Base-by-base conservation (phyloP, 2,113 vertebrate genomes). In the Calonectris borealis region DNA sequence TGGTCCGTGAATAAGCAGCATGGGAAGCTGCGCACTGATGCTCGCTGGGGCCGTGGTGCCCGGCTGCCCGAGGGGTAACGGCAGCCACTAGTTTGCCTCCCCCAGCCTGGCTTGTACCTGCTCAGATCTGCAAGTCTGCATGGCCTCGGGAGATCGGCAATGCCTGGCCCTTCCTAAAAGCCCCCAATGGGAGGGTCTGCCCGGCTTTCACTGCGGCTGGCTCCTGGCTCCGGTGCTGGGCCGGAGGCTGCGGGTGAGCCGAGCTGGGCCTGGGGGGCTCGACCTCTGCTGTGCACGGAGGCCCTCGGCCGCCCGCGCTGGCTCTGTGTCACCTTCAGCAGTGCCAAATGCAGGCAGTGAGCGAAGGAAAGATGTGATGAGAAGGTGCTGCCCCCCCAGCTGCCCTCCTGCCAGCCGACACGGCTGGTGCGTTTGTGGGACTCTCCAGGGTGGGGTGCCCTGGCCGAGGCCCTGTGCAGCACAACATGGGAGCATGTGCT, bases 171-270 rank as follows among this genome's bases (percentile, higher is more conserved):
- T 83, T 83, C 75, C 58, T 52, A 17, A 76, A 75, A 79, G 3
- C 10, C 21, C 42, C 5, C 7, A 0, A 3, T 8, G 13, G 49
- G 61, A 89, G n/a, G 46, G 9, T 70, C 42, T 69, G 64, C 31
- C 44, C 0, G 3, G 52, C 58, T 79, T 31, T 54, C 54, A 2
- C 65, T 0, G 0, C 0, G 1, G 18, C 52, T 6, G 1, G 44
- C 40, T 66, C 32, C 52, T 12, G 71, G 40, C 42, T 54, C 64
- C 1, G 2, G 54, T 3, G 64, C 92, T 73, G 26, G 68, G 22
- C 68, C 13, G 16, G 58, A 40, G 68, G 34, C 69, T 38, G 57
- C 2, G 13, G 44, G 1, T 1, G 22, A 92, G 83, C 52, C 0
- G 0, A 49, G 51, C 38, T 6, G 11, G n/a, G 51, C 49, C 15